These are phyloP conservation scores for Trimorus sp. DNA, from an alignment of 2,888 invertebrate species.

Conservation along the genomic window DNA sequence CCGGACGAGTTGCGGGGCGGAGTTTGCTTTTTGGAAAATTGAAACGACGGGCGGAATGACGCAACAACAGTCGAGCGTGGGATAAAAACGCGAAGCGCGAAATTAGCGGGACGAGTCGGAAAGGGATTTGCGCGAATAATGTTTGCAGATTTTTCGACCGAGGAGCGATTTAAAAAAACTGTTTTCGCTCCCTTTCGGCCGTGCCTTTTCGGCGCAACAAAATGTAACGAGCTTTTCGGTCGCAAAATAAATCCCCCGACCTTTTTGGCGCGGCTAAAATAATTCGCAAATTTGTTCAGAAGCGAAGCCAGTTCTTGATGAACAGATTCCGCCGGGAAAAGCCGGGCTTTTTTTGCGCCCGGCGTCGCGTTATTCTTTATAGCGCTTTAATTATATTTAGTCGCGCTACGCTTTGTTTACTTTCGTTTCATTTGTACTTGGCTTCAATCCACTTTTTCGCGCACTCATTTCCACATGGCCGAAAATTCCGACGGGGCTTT, in stretches of 20 bases:
- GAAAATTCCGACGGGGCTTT: constrained; percentile 7
- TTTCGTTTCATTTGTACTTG: constrained; percentile 30
- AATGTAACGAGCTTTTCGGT: neutral
- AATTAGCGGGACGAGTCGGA: neutral
- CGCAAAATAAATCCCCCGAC: constrained; percentile 7
- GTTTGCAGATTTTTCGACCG: too few relatives aligned
- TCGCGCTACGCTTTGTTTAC: constrained; percentile 16
- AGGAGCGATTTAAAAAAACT: too few relatives aligned
- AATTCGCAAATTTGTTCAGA: constrained; percentile 19
- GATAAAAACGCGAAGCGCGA: neutral
- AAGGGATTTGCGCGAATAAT: constrained; percentile 1
- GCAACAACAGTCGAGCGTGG: too few relatives aligned
- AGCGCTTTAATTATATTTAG: constrained; percentile 35
- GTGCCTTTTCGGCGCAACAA: neutral
- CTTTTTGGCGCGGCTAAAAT: constrained; percentile 10
- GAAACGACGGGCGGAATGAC: too few relatives aligned
- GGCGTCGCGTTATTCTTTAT: constrained; percentile 17
- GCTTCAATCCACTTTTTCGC: constrained; percentile 46
- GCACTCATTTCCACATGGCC: constrained; percentile 32
- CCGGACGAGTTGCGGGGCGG: too few relatives aligned
- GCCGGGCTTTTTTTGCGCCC: constrained; percentile 5
- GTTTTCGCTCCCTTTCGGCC: too few relatives aligned
- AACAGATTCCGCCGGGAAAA: constrained; percentile 25
- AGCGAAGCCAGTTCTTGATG: constrained; percentile 25
- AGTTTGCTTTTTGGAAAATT: too few relatives aligned